A percentile compares a stretch with the other conserved stretches of the same genome.
phyloP scores from a whole-genome alignment of 2,797 vertebrate species.

The Myiotriccus ornatus region DNA sequence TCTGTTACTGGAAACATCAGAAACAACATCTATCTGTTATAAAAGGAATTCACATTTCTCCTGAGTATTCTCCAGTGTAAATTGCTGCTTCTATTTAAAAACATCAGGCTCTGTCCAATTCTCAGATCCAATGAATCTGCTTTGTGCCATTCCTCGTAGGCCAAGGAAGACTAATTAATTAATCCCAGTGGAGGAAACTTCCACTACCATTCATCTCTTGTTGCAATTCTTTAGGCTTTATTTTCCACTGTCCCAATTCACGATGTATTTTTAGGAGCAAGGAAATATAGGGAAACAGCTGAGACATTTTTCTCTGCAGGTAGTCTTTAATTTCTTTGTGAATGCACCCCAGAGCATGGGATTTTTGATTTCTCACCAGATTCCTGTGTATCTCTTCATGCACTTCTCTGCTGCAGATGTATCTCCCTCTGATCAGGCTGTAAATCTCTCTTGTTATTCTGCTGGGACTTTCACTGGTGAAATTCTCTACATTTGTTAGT shows the following conservation, averaged over 20 bases:
- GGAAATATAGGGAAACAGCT: not conserved
- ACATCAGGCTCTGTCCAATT: not conserved
- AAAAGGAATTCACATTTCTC: not conserved
- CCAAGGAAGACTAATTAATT: conserved; percentile 54
- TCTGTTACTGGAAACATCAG: not conserved
- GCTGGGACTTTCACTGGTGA: not conserved
- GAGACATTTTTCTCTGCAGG: not conserved
- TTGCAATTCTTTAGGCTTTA: not conserved
- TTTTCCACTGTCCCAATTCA: not conserved
- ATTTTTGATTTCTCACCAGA: not conserved
- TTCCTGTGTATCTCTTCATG: not conserved
- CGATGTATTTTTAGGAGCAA: not conserved
- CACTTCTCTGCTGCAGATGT: not conserved
- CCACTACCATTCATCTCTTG: not conserved
- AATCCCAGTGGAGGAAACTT: conserved; percentile 46
- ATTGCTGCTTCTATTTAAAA: conserved; percentile 39
- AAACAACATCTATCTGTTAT: not conserved
- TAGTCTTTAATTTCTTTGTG: conserved; percentile 14
- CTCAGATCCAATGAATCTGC: conserved; percentile 6
- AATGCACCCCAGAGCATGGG: not conserved
- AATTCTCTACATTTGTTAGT: conserved; percentile 2
- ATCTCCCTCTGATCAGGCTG: not conserved
- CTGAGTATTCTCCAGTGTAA: conserved; percentile 11
- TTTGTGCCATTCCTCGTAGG: not conserved
- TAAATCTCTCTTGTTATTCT: not conserved